Percentiles rank a stretch among this genome's conserved stretches.
These are phyloP conservation scores for Sebastes steindachneri DNA, from an alignment of 2,797 vertebrate species.

Conservation along the genomic window DNA sequence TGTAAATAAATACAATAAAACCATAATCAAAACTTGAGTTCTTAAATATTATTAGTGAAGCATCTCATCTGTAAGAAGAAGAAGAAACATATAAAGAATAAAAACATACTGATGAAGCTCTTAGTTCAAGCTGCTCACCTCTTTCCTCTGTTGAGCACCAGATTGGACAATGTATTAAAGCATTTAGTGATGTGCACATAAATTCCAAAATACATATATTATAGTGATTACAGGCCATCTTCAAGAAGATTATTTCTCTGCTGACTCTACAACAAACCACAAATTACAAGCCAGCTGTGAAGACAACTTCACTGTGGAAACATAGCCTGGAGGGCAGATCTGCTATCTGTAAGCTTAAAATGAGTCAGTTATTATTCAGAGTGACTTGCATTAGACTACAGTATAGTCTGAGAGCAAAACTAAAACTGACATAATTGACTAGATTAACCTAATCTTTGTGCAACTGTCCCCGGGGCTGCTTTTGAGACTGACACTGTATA, in stretches of 20 bases:
- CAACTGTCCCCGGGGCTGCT: not conserved
- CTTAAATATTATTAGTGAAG: not conserved
- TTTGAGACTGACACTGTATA: too few species aligned
- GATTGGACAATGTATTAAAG: not conserved
- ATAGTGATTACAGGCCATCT: not conserved
- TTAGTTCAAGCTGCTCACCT: not conserved
- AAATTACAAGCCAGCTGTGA: not conserved
- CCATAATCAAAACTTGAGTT: not conserved
- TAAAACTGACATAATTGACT: not conserved
- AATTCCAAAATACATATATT: not conserved
- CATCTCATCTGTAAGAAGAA: not conserved
- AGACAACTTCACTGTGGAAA: not conserved
- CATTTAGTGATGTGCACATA: not conserved
- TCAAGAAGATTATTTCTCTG: not conserved
- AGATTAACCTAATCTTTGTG: not conserved
- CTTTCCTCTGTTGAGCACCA: not conserved
- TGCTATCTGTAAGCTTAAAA: not conserved
- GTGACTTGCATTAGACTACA: not conserved
- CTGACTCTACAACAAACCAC: not conserved
- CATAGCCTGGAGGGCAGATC: not conserved
- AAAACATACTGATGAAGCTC: not conserved
- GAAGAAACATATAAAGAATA: too few species aligned
- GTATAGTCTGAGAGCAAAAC: not conserved
- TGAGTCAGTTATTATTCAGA: not conserved
- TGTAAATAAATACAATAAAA: not conserved